Evolutionary conservation across 2,797 vertebrate species (phyloP).

Genomic region (Thunnus albacares): DNA sequence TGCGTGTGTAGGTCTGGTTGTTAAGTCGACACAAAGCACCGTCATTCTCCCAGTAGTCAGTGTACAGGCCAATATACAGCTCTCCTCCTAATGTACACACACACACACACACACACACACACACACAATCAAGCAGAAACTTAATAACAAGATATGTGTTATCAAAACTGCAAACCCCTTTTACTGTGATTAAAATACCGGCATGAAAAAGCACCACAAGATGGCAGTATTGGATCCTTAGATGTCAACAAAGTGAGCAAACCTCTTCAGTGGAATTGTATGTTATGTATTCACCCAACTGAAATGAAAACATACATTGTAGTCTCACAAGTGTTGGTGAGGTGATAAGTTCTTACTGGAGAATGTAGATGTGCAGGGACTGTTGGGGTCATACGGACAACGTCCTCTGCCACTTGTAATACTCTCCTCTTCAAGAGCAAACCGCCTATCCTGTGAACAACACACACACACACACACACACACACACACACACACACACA

Average conservation of each 20-base stretch:
- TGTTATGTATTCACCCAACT: background rate
- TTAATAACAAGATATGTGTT: background rate
- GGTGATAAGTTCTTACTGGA: slow-evolving; percentile 64
- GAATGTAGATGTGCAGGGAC: slow-evolving; percentile 84
- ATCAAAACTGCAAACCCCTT: background rate
- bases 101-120: slow-evolving; percentile 32
- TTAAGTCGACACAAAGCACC: slow-evolving; percentile 92
- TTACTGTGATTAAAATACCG: background rate
- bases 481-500: background rate
- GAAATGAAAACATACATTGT: slow-evolving; percentile 11
- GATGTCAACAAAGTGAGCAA: background rate
- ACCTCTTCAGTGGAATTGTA: background rate
- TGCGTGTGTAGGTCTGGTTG: slow-evolving; percentile 89
- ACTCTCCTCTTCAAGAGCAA: slow-evolving; percentile 89
- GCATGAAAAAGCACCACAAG: slow-evolving; percentile 80
- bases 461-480: slow-evolving; percentile 18
- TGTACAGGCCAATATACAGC: slow-evolving; percentile 93
- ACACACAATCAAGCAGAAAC: slow-evolving; percentile 7
- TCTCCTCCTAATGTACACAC: slow-evolving; percentile 86
- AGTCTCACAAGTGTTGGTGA: slow-evolving; percentile 10
- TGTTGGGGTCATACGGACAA: slow-evolving; percentile 93
- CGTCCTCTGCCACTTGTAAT: slow-evolving; percentile 92
- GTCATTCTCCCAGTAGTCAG: slow-evolving; percentile 97
- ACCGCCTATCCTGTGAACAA: slow-evolving; percentile 86
- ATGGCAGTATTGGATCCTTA: slow-evolving; percentile 79